These are phyloP conservation scores for Hirtodrosophila duncani DNA, from an alignment of 2,888 invertebrate genomes.

Conservation along the genomic window DNA sequence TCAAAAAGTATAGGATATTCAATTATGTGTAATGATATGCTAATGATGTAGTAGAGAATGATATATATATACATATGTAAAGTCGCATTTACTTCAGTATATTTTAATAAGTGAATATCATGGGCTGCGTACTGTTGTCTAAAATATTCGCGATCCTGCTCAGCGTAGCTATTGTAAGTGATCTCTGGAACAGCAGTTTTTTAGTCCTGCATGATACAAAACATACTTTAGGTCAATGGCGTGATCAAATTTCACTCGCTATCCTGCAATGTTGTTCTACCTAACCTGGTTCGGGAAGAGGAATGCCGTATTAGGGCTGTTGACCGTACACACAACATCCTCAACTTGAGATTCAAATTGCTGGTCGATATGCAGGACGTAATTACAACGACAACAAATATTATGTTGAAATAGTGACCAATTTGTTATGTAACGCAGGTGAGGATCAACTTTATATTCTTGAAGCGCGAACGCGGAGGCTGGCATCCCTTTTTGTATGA, in stretches of 20 bases:
- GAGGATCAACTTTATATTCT: constrained; percentile 17
- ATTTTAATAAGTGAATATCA: too few relatives aligned
- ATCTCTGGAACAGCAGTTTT: too few relatives aligned
- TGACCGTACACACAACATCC: constrained; percentile 11
- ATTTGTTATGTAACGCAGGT: too few relatives aligned
- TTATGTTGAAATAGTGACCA: background rate
- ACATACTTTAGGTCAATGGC: background rate
- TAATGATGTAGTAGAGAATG: too few relatives aligned
- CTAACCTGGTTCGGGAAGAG: background rate
- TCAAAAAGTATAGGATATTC: too few relatives aligned
- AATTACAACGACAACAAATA: background rate
- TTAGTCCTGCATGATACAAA: background rate
- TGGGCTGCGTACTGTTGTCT: too few relatives aligned
- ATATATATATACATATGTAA: too few relatives aligned
- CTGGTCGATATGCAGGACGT: constrained; percentile 10
- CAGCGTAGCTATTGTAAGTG: too few relatives aligned
- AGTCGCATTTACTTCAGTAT: too few relatives aligned
- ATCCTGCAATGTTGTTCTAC: background rate
- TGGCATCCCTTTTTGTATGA: constrained; percentile 44
- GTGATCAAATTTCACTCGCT: constrained; percentile 22
- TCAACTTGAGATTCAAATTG: constrained; percentile 7
- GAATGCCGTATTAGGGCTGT: constrained; percentile 27
- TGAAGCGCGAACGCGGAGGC: constrained; percentile 34
- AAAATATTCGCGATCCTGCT: too few relatives aligned
- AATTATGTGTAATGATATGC: too few relatives aligned